Base-by-base conservation (phyloP, 37 sponge, comb jelly and placozoan species). In the Hexactinellida sp. region DNA sequence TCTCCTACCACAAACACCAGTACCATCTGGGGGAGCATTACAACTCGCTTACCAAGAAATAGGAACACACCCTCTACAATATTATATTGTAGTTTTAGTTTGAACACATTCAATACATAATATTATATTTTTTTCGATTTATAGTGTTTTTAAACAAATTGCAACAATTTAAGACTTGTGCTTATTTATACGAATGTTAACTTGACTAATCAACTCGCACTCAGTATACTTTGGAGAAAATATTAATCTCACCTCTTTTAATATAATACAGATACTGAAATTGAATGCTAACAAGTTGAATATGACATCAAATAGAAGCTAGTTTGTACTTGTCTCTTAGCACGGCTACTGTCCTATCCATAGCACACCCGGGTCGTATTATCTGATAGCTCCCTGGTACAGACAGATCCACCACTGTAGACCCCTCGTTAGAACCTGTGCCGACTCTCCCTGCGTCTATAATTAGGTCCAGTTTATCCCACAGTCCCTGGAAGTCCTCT, bases 401-500 rank as follows among this genome's bases (percentile, higher is more conserved):
- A 13, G 91, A 82, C 13, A 95, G 55, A 71, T 95, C 88, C 36
- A 95, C 87, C 0, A 95, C 94, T 9, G 96, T 95, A 9, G 96
- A 95, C 0, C 94, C 96, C 28, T 34, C 36, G 34, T 94, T 88
- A 54, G 88, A 38, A 30, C 82, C 86, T 9, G 54, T 71, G 0
- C 55, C 37, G 0, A 93, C 90, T 37, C 28, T 83, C 1, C 99
- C 99, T 38, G 92, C 94, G 87, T 97, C 95, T 36, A 95, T 55
- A 36, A 95, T 84, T 23, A 95, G 36, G 83, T 92, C 92, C 0
- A 97, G 82, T 0, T 85, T 32, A 5, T 90, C 85, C 99, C 99
- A 97, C 21, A 95, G 85, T 1, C 89, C 88, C 39, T 88, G 37
- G 47, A 97, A 97, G 83, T 95, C 99, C 84, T 93, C 89, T 0